Evolutionary conservation across 1,140 invertebrate genomes (phyloP).

Genomic region (Hestina assimilis): DNA sequence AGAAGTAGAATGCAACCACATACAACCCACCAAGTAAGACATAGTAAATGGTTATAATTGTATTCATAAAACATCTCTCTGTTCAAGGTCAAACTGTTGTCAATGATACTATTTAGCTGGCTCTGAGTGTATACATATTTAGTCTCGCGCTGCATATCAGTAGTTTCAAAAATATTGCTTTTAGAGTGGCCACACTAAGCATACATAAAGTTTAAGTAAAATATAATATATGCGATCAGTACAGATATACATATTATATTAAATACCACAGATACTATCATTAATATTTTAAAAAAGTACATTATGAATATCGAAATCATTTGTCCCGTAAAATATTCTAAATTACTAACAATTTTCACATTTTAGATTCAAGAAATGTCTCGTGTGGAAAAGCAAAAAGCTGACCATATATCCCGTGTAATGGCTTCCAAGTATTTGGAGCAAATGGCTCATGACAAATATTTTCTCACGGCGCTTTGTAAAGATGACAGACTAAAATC

Average conservation of each 20-base stretch:
- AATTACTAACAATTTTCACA: background rate
- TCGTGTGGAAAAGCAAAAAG: slow-evolving; percentile 54
- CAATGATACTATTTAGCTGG: no score
- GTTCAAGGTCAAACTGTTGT: background rate
- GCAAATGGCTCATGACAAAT: slow-evolving; percentile 70
- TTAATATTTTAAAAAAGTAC: no score
- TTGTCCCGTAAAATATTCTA: no score
- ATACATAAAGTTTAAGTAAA: no score
- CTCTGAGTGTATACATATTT: no score
- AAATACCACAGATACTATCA: no score
- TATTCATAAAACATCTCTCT: background rate
- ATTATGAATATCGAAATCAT: no score
- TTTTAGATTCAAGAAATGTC: slow-evolving; percentile 61
- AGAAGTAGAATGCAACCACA: slow-evolving; percentile 39
- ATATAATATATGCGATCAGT: no score
- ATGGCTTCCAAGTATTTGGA: slow-evolving; percentile 71
- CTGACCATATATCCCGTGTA: slow-evolving; percentile 60
- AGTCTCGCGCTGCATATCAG: no score
- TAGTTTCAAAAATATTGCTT: no score
- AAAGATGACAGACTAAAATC: slow-evolving; percentile 65
- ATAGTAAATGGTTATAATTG: background rate
- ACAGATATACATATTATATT: no score
- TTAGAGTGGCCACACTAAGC: no score
- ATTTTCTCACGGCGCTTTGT: slow-evolving; percentile 61
- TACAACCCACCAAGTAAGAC: slow-evolving; percentile 43